Evolutionary conservation across 2,888 invertebrate genomes (phyloP).

Genomic region (Creontiades dilutus): DNA sequence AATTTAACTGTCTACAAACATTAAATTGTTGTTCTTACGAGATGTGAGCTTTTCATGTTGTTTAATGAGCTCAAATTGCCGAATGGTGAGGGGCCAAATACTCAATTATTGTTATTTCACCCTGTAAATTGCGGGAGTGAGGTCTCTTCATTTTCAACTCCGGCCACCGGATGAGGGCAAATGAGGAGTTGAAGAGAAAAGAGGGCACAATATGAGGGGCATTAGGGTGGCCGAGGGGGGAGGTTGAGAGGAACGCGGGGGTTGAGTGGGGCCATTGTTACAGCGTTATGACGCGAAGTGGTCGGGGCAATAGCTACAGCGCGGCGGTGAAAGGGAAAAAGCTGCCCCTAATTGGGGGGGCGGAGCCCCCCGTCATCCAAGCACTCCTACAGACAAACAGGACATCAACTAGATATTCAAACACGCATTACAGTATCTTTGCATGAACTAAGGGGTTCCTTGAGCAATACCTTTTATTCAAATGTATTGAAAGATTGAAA

Average conservation of each 20-base stretch:
- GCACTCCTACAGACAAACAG: background rate
- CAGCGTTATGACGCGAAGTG: constrained; percentile 31
- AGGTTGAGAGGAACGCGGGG: background rate
- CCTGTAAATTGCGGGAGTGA: background rate
- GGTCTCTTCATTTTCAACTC: constrained; percentile 31
- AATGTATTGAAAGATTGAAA: too few species aligned
- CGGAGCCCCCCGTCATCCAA: too few species aligned
- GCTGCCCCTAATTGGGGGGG: background rate
- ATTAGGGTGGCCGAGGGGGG: background rate
- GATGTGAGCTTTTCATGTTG: too few species aligned
- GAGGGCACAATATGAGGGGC: background rate
- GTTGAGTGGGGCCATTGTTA: background rate
- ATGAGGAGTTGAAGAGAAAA: constrained; percentile 46
- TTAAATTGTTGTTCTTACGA: too few species aligned
- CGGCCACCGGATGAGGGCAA: constrained; percentile 46
- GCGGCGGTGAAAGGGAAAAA: background rate
- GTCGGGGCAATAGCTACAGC: background rate
- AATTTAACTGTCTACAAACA: too few species aligned
- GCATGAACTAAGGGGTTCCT: too few species aligned
- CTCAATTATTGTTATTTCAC: background rate
- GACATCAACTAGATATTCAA: background rate
- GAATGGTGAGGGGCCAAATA: too few species aligned
- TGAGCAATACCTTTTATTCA: too few species aligned
- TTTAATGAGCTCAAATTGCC: too few species aligned
- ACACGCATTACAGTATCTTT: too few species aligned